Percentiles rank a stretch among this genome's conserved stretches.
These are phyloP conservation scores for Papilio machaon DNA, from an alignment of 1,140 invertebrate genomes.

Conservation along the genomic window DNA sequence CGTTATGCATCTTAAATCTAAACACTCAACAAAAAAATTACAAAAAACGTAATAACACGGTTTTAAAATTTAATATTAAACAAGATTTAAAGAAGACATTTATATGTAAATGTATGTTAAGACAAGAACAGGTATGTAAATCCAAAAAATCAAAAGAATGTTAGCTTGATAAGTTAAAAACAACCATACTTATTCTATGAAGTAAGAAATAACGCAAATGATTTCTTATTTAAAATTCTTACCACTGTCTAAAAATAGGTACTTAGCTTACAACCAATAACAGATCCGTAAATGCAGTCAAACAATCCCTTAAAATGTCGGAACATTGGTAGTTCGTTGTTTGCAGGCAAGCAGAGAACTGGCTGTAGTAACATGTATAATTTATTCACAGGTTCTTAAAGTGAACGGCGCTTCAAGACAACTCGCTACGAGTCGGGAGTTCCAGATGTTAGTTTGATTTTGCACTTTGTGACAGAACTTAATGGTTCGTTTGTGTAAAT, in stretches of 20 bases:
- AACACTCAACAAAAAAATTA: not conserved
- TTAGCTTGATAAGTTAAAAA: not conserved
- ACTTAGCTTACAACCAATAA: not conserved
- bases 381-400: conserved; percentile 55
- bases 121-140: too few species aligned
- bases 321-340: not conserved
- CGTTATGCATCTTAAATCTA: not conserved
- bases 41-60: too few species aligned
- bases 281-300: not conserved
- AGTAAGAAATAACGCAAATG: not conserved
- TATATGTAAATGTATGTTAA: too few species aligned
- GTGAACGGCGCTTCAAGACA: conserved; percentile 40
- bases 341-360: conserved; percentile 30
- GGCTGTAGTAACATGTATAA: conserved; percentile 57
- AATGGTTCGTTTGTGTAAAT: conserved; percentile 37
- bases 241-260: not conserved
- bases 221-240: not conserved
- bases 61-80: not conserved
- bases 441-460: conserved; percentile 48
- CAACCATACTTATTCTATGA: not conserved
- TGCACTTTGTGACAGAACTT: conserved; percentile 41
- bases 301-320: not conserved
- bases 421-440: conserved; percentile 40
- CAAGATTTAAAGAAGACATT: not conserved
- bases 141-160: not conserved